Conservation (phyloP, 2,888 invertebrate genomes). For the Lordiphosa andalusiaca region DNA sequence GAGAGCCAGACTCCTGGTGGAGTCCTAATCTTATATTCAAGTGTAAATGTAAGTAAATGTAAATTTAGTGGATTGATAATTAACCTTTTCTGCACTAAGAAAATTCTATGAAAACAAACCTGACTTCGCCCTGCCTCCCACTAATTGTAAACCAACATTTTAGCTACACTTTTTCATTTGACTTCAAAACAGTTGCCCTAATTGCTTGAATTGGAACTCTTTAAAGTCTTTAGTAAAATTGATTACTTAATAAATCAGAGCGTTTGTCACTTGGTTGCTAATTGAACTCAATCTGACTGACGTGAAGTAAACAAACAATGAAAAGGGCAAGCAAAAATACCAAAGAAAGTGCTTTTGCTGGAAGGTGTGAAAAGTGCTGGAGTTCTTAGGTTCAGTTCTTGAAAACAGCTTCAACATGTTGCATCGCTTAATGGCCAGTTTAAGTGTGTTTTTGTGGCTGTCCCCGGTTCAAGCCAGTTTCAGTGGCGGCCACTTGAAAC, state of each 20-base stretch:
- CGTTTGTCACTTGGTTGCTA: constrained; percentile 47
- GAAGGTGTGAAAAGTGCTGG: constrained; percentile 36
- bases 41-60: too few species aligned
- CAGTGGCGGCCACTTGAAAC: constrained; percentile 27
- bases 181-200: constrained; percentile 4
- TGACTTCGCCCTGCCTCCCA: too few species aligned
- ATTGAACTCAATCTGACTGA: constrained; percentile 48
- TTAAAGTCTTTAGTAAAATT: constrained; percentile 43
- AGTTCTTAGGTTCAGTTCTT: constrained; percentile 38
- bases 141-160: too few species aligned
- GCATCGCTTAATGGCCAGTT: constrained; percentile 20
- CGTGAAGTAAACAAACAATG: constrained; percentile 21
- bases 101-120: too few species aligned
- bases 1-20: too few species aligned
- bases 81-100: too few species aligned
- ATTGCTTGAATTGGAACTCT: constrained; percentile 25
- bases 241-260: constrained; percentile 39
- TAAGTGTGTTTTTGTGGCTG: neutral
- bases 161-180: too few species aligned
- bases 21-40: too few species aligned
- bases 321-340: constrained; percentile 27
- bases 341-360: constrained; percentile 37
- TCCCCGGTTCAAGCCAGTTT: too few species aligned
- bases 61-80: too few species aligned
- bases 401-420: constrained; percentile 23